Conservation (phyloP, 2,113 vertebrate genomes). For the Gallinago undulata region DNA sequence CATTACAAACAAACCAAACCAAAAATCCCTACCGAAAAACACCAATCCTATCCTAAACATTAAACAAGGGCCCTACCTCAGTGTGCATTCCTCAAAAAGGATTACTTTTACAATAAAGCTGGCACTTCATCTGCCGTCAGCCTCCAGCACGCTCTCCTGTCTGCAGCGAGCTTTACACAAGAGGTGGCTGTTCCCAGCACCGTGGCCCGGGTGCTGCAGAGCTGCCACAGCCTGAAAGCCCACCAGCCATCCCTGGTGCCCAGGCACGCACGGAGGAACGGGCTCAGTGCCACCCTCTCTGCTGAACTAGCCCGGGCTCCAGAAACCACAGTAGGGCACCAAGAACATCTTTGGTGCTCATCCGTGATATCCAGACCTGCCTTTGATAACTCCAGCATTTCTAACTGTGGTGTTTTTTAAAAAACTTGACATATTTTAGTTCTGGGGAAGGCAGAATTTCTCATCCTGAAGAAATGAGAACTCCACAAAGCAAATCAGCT, state of each 20-base stretch:
- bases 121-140: neutral
- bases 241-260: rapidly evolving
- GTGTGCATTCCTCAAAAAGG: neutral
- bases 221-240: neutral
- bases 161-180: neutral
- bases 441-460: neutral
- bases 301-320: rapidly evolving
- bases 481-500: neutral
- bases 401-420: neutral
- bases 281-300: neutral
- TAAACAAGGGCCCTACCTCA: neutral
- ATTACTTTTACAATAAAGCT: neutral
- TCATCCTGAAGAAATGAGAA: neutral
- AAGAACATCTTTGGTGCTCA: rapidly evolving
- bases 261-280: neutral
- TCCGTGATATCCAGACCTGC: neutral
- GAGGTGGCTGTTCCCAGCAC: neutral
- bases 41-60: neutral
- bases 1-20: neutral
- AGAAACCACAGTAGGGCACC: neutral
- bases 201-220: neutral
- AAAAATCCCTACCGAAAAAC: neutral
- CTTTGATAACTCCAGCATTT: neutral
- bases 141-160: neutral
- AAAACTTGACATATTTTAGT: neutral